Conservation (phyloP, 2,888 invertebrate species). For the Dione vanillae region DNA sequence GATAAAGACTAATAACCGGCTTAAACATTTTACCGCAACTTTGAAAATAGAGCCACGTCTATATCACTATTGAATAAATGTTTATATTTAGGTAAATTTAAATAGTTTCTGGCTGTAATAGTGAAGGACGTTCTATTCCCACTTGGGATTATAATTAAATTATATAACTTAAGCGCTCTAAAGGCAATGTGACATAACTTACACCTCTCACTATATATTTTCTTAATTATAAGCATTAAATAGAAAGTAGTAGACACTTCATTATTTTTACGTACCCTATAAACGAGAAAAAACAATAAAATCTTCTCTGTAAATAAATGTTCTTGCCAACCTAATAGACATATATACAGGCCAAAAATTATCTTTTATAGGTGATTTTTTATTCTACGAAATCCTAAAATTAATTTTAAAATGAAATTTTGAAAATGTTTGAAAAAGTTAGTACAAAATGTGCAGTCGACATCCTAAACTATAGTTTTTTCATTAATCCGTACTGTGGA, state of each 20-base stretch:
- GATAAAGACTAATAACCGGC: constrained; percentile 36
- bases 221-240: background rate
- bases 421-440: background rate
- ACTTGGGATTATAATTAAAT: background rate
- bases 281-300: background rate
- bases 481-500: constrained; percentile 17
- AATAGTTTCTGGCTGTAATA: too few relatives aligned
- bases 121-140: background rate
- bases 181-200: background rate
- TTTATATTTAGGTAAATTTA: too few relatives aligned
- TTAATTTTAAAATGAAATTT: background rate
- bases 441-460: constrained; percentile 12
- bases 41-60: background rate
- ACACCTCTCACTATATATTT: too few relatives aligned
- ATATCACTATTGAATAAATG: background rate
- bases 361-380: too few relatives aligned
- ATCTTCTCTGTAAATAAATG: background rate
- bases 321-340: too few relatives aligned
- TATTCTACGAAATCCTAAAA: too few relatives aligned
- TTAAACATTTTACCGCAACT: constrained; percentile 26
- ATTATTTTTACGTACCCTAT: background rate
- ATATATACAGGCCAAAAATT: too few relatives aligned
- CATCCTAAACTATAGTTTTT: constrained; percentile 13
- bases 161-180: background rate
- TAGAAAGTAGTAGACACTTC: background rate